A percentile compares a stretch with the other conserved stretches of the same genome.
Evolutionary conservation across 1,140 invertebrate species (phyloP).

Genomic region (Eriosoma lanigerum): DNA sequence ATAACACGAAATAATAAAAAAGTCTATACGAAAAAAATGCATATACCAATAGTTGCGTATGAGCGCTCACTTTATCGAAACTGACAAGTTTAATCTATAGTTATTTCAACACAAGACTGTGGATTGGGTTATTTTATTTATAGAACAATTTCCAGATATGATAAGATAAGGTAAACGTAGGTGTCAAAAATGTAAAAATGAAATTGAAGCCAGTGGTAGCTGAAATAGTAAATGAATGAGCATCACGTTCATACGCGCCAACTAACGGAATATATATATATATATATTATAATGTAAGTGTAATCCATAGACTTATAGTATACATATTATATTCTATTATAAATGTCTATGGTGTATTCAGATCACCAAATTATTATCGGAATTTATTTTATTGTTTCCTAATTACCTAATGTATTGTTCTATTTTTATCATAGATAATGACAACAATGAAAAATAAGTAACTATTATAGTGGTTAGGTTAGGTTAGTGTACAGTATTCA

Average conservation of each 20-base stretch:
- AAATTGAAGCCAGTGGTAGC: slow-evolving; percentile 7
- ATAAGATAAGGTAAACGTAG: slow-evolving; percentile 23
- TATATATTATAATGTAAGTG: too few relatives aligned
- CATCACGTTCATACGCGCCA: neutral
- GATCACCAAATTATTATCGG: too few relatives aligned
- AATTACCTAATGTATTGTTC: too few relatives aligned
- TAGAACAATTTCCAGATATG: neutral
- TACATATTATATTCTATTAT: too few relatives aligned
- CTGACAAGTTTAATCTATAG: slow-evolving; percentile 24
- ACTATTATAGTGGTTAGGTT: too few relatives aligned
- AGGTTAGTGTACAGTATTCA: too few relatives aligned
- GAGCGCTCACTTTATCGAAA: neutral
- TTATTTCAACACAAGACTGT: slow-evolving; percentile 21
- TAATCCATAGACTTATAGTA: too few relatives aligned
- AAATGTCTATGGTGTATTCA: too few relatives aligned
- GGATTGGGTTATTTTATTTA: slow-evolving; percentile 18
- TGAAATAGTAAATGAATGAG: neutral
- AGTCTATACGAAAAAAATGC: neutral
- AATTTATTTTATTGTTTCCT: too few relatives aligned
- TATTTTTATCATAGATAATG: too few relatives aligned
- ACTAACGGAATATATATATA: too few relatives aligned
- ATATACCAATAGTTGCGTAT: slow-evolving; percentile 13
- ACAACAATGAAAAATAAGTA: too few relatives aligned
- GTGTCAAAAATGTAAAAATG: neutral
- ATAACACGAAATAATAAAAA: slow-evolving; percentile 9